Percentiles rank a stretch among this genome's conserved stretches.
These are phyloP conservation scores for Gasterosteus aculeatus DNA, from an alignment of 2,113 vertebrate species.

Conservation along the genomic window DNA sequence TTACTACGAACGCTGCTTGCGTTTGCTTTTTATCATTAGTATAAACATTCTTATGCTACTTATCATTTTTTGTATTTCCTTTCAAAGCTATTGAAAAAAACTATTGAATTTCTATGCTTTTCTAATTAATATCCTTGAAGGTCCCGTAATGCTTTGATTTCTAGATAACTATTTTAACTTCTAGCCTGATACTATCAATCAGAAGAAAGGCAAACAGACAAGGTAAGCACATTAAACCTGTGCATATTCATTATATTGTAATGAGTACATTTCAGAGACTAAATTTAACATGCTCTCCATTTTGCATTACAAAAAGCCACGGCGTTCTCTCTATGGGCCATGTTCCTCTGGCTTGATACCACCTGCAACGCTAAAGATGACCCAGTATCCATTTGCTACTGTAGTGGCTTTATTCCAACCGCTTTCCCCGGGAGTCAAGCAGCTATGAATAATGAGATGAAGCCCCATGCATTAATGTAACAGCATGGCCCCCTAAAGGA, in stretches of 20 bases:
- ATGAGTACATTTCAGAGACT: slow-evolving; percentile 48
- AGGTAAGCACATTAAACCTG: slow-evolving; percentile 30
- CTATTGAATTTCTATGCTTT: slow-evolving; percentile 30
- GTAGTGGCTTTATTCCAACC: slow-evolving; percentile 63
- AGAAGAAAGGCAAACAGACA: slow-evolving; percentile 19
- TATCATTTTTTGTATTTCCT: slow-evolving; percentile 19
- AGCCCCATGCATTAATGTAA: slow-evolving; percentile 79
- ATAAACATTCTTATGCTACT: not conserved
- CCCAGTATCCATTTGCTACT: slow-evolving; percentile 70
- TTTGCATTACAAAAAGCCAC: slow-evolving; percentile 49
- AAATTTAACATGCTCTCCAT: slow-evolving; percentile 57
- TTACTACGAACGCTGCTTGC: not conserved
- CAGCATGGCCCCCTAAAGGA: slow-evolving; percentile 71
- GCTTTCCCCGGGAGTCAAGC: slow-evolving; percentile 70
- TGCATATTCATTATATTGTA: slow-evolving; percentile 46
- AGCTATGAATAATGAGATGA: slow-evolving; percentile 80
- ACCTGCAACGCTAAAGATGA: slow-evolving; percentile 76
- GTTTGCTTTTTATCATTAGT: not conserved
- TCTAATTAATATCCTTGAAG: slow-evolving; percentile 22
- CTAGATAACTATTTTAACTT: not conserved
- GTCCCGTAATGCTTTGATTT: slow-evolving; percentile 22
- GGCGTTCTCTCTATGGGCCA: slow-evolving; percentile 39
- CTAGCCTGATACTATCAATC: not conserved
- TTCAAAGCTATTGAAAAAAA: slow-evolving; percentile 7
- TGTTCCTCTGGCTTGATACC: slow-evolving; percentile 67